Conservation (phyloP, 2,888 invertebrate genomes). For the Theretra japonica region DNA sequence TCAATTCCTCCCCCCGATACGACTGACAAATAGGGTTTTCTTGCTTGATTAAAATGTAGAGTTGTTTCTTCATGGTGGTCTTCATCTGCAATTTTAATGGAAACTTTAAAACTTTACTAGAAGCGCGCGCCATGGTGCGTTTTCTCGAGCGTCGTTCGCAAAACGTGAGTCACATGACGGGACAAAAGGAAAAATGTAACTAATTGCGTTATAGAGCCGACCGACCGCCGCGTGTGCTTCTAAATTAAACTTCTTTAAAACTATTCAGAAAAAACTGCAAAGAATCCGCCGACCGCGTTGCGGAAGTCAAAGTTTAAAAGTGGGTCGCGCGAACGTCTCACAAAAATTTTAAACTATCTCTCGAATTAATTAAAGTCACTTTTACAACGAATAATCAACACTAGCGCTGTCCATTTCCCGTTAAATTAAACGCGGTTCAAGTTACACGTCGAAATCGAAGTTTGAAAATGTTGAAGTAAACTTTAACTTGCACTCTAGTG, state of each 20-base stretch:
- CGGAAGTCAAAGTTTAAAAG: constrained; percentile 75
- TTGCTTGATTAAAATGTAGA: constrained; percentile 50
- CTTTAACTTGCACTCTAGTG: constrained; percentile 65
- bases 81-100: constrained; percentile 58
- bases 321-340: constrained; percentile 74
- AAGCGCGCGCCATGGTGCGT: constrained; percentile 36
- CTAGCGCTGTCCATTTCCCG: constrained; percentile 49
- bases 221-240: constrained; percentile 39
- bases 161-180: constrained; percentile 62
- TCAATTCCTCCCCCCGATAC: constrained; percentile 88
- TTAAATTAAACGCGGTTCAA: constrained; percentile 43
- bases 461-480: constrained; percentile 58
- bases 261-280: constrained; percentile 54
- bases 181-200: constrained; percentile 58
- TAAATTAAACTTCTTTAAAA: constrained; percentile 18
- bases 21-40: constrained; percentile 63
- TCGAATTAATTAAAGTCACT: constrained; percentile 54
- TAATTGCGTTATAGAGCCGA: constrained; percentile 48
- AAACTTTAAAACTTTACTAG: constrained; percentile 45
- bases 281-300: constrained; percentile 68
- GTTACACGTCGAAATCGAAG: constrained; percentile 51
- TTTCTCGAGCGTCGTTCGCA: constrained; percentile 33
- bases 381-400: constrained; percentile 53
- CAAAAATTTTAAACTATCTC: constrained; percentile 51
- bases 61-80: constrained; percentile 33